Evolutionary conservation across 2,797 vertebrate species (phyloP).

Genomic region (Pitangus sulphuratus): DNA sequence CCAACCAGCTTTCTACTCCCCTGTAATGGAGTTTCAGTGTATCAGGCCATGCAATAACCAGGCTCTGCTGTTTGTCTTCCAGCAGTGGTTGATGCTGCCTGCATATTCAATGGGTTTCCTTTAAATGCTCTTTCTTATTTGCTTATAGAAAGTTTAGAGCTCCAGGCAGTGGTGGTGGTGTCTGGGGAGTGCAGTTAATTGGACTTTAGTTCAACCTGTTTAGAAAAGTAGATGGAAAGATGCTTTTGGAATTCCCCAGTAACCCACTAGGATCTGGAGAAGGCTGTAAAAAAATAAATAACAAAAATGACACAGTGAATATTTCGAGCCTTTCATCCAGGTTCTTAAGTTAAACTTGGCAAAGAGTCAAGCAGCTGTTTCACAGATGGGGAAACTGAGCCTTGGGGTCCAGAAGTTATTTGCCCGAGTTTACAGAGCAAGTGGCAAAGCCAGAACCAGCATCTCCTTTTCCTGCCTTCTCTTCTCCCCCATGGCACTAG

Average conservation of each 20-base stretch:
- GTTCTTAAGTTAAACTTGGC: slow-evolving; percentile 35
- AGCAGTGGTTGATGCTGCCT: background rate
- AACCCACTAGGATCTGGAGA: background rate
- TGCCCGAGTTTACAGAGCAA: slow-evolving; percentile 19
- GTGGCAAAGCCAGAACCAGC: background rate
- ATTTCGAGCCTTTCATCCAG: background rate
- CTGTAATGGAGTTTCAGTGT: slow-evolving; percentile 44
- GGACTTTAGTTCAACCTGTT: slow-evolving; percentile 49
- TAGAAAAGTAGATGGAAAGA: slow-evolving; percentile 23
- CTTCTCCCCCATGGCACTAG: background rate
- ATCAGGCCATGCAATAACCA: background rate
- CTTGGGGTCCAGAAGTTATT: background rate
- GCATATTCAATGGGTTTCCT: slow-evolving; percentile 25
- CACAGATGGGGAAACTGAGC: slow-evolving; percentile 46
- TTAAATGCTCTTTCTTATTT: slow-evolving; percentile 26
- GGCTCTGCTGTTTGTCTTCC: slow-evolving; percentile 31
- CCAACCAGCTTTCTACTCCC: background rate
- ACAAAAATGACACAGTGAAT: slow-evolving; percentile 13
- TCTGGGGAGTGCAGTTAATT: slow-evolving; percentile 21
- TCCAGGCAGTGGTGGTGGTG: background rate
- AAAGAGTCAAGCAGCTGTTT: slow-evolving; percentile 34
- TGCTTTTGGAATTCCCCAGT: slow-evolving; percentile 29
- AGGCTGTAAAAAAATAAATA: slow-evolving; percentile 18
- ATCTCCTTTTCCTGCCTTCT: background rate
- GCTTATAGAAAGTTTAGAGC: slow-evolving; percentile 8